phyloP scores from a whole-genome alignment of 2,797 vertebrate genomes.

The Rhincodon typus region DNA sequence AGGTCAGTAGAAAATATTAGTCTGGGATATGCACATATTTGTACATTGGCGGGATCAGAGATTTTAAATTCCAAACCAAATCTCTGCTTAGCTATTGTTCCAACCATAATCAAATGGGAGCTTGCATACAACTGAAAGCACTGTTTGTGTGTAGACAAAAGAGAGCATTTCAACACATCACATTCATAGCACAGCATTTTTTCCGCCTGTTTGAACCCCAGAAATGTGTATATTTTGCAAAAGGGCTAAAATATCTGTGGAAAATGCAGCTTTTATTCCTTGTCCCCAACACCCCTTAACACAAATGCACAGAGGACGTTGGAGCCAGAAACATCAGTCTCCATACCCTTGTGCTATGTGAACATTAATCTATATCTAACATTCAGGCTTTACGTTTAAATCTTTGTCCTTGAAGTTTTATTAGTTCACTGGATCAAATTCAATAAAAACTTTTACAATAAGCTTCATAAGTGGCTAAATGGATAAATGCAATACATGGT shows the following conservation, averaged over 20 bases:
- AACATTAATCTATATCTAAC: background rate
- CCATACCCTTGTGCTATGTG: background rate
- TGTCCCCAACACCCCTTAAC: background rate
- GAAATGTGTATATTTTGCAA: background rate
- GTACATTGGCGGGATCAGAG: background rate
- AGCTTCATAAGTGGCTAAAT: background rate
- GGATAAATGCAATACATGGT: background rate
- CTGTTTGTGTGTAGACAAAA: background rate
- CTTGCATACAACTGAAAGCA: background rate
- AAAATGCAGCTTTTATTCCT: background rate
- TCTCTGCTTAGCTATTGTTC: slow-evolving; percentile 3
- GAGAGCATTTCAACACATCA: background rate
- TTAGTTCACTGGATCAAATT: background rate
- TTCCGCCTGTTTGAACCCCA: background rate
- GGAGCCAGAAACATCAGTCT: background rate
- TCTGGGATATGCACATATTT: background rate
- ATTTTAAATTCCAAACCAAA: slow-evolving; percentile 16
- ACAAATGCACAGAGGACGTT: background rate
- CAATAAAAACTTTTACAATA: background rate
- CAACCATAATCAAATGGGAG: background rate
- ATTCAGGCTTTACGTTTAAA: background rate
- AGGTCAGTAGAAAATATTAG: slow-evolving; percentile 5
- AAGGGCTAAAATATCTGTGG: background rate
- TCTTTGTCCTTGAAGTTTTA: background rate
- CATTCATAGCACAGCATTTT: background rate